Conservation (phyloP, 1,140 invertebrate genomes). For the Brachionus angularis region DNA sequence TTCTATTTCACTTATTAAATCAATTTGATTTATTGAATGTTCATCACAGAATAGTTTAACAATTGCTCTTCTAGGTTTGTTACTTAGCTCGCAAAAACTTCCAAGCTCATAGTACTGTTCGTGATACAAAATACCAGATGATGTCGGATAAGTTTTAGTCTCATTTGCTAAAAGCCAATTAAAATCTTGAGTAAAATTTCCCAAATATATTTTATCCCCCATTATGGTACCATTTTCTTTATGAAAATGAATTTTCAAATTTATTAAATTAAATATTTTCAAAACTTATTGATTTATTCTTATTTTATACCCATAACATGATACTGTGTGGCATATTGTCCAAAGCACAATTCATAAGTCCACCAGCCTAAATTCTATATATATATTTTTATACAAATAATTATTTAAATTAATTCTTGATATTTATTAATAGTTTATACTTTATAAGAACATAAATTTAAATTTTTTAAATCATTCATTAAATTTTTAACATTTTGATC, state of each 20-base stretch:
- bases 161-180: conserved; percentile 7
- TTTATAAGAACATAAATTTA: neutral
- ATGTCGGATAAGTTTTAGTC: conserved; percentile 6
- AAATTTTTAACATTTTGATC: neutral
- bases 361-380: conserved; percentile 52
- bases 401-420: too few relatives aligned
- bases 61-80: conserved; percentile 18
- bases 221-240: conserved; percentile 5
- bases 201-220: conserved; percentile 1
- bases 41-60: conserved; percentile 41
- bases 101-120: conserved; percentile 22
- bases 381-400: too few relatives aligned
- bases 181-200: conserved; percentile 34
- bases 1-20: conserved; percentile 30
- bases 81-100: conserved; percentile 28
- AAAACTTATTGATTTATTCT: neutral
- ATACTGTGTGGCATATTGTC: conserved; percentile 55
- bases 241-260: neutral
- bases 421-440: too few relatives aligned
- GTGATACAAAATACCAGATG: conserved; percentile 20
- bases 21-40: conserved; percentile 2
- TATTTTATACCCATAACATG: conserved; percentile 49
- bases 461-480: neutral
- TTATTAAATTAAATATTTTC: neutral
- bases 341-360: conserved; percentile 57